These are phyloP conservation scores for Steatocranus sp. DNA, from an alignment of 2,797 vertebrate species.

Conservation along the genomic window DNA sequence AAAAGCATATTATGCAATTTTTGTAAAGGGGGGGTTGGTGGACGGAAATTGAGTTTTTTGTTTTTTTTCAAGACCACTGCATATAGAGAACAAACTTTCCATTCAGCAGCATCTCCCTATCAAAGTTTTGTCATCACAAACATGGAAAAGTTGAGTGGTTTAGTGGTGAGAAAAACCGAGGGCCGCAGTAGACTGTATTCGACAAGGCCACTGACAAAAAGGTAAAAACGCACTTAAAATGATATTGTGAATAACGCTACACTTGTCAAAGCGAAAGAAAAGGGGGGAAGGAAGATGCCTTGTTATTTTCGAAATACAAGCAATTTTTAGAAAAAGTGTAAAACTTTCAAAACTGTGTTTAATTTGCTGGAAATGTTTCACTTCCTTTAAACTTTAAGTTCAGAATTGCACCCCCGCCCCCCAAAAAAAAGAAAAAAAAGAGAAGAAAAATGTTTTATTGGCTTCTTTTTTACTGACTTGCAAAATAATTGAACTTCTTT, in stretches of 20 bases:
- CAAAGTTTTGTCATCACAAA: slow-evolving; percentile 31
- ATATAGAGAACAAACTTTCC: slow-evolving; percentile 61
- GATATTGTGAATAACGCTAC: neutral
- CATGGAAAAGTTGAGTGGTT: slow-evolving; percentile 47
- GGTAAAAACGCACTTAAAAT: neutral
- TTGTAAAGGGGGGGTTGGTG: slow-evolving; percentile 26
- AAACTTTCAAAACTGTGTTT: neutral
- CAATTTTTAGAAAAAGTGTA: neutral
- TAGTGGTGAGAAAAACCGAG: slow-evolving; percentile 18
- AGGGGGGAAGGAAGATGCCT: rapidly evolving
- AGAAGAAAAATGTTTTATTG: neutral
- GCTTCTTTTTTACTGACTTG: neutral
- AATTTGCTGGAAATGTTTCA: neutral
- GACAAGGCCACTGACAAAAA: neutral
- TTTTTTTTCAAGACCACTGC: slow-evolving; percentile 46
- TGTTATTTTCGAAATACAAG: neutral
- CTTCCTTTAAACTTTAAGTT: neutral
- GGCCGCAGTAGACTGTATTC: slow-evolving; percentile 11
- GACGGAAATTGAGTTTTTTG: slow-evolving; percentile 47
- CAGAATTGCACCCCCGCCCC: neutral
- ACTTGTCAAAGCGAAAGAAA: neutral
- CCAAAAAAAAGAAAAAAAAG: neutral
- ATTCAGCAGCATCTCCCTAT: slow-evolving; percentile 53
- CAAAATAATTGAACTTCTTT: neutral
- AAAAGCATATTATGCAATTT: slow-evolving; percentile 69